Conservation (phyloP, 2,113 vertebrate genomes). For the Patagioenas fasciata region DNA sequence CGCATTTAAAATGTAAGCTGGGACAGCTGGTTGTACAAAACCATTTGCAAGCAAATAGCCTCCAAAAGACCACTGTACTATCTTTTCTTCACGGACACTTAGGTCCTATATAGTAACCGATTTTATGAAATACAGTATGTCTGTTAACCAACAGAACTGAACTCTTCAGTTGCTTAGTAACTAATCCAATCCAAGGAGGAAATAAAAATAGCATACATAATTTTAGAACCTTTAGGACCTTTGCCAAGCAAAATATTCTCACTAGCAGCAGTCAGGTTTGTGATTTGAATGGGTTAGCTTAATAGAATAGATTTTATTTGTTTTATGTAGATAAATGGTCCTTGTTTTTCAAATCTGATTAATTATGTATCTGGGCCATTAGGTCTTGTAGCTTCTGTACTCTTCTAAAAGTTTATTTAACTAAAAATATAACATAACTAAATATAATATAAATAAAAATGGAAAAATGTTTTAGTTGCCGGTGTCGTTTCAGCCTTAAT, state of each 20-base stretch:
- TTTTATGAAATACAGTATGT: slow-evolving; percentile 62
- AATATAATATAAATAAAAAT: slow-evolving; percentile 13
- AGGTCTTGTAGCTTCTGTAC: slow-evolving; percentile 18
- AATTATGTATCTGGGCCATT: not conserved
- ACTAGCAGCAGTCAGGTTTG: slow-evolving; percentile 69
- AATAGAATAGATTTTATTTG: slow-evolving; percentile 40
- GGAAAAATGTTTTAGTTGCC: slow-evolving; percentile 20
- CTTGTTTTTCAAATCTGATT: slow-evolving; percentile 27
- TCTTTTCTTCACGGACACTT: not conserved
- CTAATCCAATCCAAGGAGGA: slow-evolving; percentile 78
- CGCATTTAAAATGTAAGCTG: not conserved
- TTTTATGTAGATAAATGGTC: slow-evolving; percentile 33
- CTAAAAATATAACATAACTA: slow-evolving; percentile 17
- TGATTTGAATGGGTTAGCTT: slow-evolving; percentile 62
- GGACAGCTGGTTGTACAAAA: not conserved
- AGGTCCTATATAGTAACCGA: slow-evolving; percentile 19
- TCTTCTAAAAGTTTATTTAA: slow-evolving; percentile 36
- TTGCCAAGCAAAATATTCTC: slow-evolving; percentile 77
- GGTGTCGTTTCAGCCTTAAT: slow-evolving; percentile 51
- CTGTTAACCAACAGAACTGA: slow-evolving; percentile 79
- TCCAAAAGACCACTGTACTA: not conserved
- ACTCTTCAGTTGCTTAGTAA: slow-evolving; percentile 81
- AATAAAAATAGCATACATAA: slow-evolving; percentile 80
- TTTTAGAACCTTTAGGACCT: slow-evolving; percentile 79
- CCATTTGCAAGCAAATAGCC: not conserved